Conservation (phyloP, 2,113 vertebrate genomes). For the Nasalis larvatus region DNA sequence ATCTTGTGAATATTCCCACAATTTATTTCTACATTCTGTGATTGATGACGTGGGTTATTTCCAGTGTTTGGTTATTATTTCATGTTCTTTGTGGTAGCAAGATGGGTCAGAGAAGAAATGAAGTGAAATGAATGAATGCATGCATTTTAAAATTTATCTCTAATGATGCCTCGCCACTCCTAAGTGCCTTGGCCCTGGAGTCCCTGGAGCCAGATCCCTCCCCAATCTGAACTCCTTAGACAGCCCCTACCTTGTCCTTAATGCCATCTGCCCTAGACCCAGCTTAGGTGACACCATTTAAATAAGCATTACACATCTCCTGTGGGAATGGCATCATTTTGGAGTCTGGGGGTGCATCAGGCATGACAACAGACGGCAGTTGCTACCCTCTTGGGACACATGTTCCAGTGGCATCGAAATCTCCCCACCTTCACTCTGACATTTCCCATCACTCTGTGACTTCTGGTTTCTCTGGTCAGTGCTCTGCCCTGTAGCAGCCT, state of each 20-base stretch:
- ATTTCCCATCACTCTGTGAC: neutral
- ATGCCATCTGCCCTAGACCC: neutral
- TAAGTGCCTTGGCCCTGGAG: neutral
- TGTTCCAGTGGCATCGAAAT: neutral
- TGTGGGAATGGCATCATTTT: neutral
- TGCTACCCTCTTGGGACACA: neutral
- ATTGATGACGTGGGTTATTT: neutral
- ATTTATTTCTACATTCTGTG: neutral
- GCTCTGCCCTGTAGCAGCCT: neutral
- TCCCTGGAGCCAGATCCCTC: neutral
- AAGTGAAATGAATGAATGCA: neutral
- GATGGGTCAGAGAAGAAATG: neutral
- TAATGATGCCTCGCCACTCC: neutral
- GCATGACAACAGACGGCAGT: neutral
- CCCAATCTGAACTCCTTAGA: neutral
- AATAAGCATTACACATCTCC: neutral
- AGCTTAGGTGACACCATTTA: neutral
- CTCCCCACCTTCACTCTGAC: neutral
- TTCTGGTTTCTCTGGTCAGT: neutral
- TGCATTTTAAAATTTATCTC: neutral
- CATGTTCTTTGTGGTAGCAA: neutral
- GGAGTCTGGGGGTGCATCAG: neutral
- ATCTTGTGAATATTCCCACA: neutral
- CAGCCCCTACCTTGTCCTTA: neutral
- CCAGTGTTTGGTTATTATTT: neutral